Evolutionary conservation across 1,140 invertebrate species (phyloP).

Genomic region (Plutomurus gul): DNA sequence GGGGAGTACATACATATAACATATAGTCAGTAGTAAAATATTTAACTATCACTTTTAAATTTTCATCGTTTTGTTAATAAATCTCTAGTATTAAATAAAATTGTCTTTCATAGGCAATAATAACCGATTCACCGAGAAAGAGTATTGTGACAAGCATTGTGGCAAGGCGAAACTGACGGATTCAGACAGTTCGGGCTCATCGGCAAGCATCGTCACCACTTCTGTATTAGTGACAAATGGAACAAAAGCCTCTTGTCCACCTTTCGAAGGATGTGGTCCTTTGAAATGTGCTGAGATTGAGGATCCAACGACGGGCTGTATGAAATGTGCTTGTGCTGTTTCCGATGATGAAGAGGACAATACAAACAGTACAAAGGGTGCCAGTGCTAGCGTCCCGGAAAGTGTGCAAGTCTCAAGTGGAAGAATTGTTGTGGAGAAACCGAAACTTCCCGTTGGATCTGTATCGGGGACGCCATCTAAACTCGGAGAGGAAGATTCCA

Average conservation of each 20-base stretch:
- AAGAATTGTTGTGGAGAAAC: neutral
- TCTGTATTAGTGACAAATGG: neutral
- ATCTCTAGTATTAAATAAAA: too few relatives aligned
- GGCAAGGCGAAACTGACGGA: neutral
- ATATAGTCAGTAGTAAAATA: too few relatives aligned
- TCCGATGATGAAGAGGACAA: neutral
- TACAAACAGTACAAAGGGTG: neutral
- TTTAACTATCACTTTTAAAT: too few relatives aligned
- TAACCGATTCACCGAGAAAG: conserved; percentile 47
- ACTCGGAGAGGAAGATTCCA: conserved; percentile 34
- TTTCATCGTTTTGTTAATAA: too few relatives aligned
- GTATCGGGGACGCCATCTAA: conserved; percentile 26
- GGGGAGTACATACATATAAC: too few relatives aligned
- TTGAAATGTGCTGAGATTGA: conserved; percentile 44
- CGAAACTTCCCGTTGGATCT: conserved; percentile 26
- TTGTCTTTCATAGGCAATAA: too few relatives aligned
- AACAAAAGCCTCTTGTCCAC: conserved; percentile 37
- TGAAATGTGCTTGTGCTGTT: conserved; percentile 42
- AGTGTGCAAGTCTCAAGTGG: neutral
- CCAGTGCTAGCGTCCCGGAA: conserved; percentile 1
- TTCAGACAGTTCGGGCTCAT: neutral
- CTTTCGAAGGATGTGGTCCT: conserved; percentile 47
- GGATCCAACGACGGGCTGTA: conserved; percentile 43
- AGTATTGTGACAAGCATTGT: conserved; percentile 24
- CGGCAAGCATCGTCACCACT: neutral